Evolutionary conservation across 2,797 vertebrate genomes (phyloP).

Genomic region (Xyrichtys novacula): DNA sequence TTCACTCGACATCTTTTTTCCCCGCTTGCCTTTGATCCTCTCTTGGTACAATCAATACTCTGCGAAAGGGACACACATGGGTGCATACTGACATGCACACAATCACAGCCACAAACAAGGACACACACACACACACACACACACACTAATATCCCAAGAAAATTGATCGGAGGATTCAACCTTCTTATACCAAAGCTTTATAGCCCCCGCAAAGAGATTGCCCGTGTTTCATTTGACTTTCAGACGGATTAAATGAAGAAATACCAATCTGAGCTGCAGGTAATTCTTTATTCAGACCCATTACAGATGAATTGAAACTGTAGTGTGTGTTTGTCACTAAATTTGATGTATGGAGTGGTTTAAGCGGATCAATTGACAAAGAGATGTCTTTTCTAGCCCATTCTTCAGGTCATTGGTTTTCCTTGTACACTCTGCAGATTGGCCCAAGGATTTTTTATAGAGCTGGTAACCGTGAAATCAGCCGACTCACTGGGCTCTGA

Average conservation of each 20-base stretch:
- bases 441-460: slow-evolving; percentile 28
- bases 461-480: slow-evolving; percentile 26
- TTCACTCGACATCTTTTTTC: slow-evolving; percentile 46
- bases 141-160: slow-evolving; percentile 13
- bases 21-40: slow-evolving; percentile 48
- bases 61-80: slow-evolving; percentile 20
- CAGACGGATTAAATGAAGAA: slow-evolving; percentile 14
- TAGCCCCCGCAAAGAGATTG: background rate
- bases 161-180: slow-evolving; percentile 37
- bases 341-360: slow-evolving; percentile 13
- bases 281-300: slow-evolving; percentile 22
- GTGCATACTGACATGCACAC: slow-evolving; percentile 12
- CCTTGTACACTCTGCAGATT: slow-evolving; percentile 6
- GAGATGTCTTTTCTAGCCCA: slow-evolving; percentile 6
- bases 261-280: slow-evolving; percentile 8
- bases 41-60: slow-evolving; percentile 62
- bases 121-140: slow-evolving; percentile 7
- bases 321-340: background rate
- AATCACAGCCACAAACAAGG: slow-evolving; percentile 26
- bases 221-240: slow-evolving; percentile 36
- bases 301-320: slow-evolving; percentile 16
- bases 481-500: slow-evolving; percentile 22
- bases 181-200: slow-evolving; percentile 6
- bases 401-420: slow-evolving; percentile 14
- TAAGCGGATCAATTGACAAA: slow-evolving; percentile 20